Evolutionary conservation across 2,888 invertebrate species (phyloP), one percentile per base, ranked within the genome.

Genomic region (Apamea sordens): DNA sequence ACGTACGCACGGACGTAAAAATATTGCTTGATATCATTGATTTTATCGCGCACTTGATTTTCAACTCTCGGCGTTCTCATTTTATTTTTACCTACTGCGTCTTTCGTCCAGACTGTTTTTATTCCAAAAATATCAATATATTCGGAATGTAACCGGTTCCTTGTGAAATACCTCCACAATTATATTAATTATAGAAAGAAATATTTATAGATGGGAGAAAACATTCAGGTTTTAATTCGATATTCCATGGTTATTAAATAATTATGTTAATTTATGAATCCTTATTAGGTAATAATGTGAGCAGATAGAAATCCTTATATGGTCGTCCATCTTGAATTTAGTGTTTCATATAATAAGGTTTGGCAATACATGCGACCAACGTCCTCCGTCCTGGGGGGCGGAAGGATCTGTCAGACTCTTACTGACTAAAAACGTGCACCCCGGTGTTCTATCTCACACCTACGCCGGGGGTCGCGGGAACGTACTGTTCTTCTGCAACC

Each of bases 181-280:
- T 67, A 73, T 80, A 32, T 44, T 50, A 53, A 65, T 68, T 68
- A 44, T 36, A 36, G 11, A 56, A 15, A 21, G 11, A 41, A 61
- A 69, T 36, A 61, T 71, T 32, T 4, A 61, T n/a, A 47, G 2
- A 65, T 28, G 15, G 59, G 44, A 59, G 73, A 82, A 79, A 79
- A 73, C 21, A 73, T 84, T 79, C 79, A 64, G 69, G 79, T 73
- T 82, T 69, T 53, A 59, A 72, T 44, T 32, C 41, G 8, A 77
- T 77, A 71, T 76, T 50, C n/a, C 21, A 56, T 13, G 47, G 41
- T 13, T 41, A 28, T 71, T 44, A 10, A 47, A 64, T 69, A 47
- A 47, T 47, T 47, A 84, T 73, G 73, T 56, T 4, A 74, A 79
- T 64, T 24, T 13, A 24, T n/a, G 36, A 28, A 65, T 79, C 69